These are phyloP conservation scores for Myotis lucifugus DNA, from an alignment of 2,113 vertebrate species.

Conservation along the genomic window DNA sequence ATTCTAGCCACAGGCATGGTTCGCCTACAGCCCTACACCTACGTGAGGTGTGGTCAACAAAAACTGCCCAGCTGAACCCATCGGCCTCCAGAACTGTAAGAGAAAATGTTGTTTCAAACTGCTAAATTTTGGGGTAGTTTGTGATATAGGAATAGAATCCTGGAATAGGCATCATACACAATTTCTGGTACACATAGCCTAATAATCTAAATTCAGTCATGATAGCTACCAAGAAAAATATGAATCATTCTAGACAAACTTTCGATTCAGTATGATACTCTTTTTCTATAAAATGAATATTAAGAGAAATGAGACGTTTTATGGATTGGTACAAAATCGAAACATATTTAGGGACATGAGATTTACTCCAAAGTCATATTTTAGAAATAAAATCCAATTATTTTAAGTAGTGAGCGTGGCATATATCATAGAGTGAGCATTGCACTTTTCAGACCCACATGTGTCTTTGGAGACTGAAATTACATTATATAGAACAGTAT, in stretches of 20 bases:
- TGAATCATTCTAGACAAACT: conserved; percentile 23
- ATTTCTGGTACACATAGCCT: neutral
- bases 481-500: conserved; percentile 52
- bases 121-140: neutral
- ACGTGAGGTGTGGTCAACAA: neutral
- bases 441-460: neutral
- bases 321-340: conserved; percentile 43
- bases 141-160: neutral
- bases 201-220: conserved; percentile 17
- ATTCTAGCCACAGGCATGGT: neutral
- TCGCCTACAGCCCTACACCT: neutral
- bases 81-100: neutral
- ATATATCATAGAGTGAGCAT: conserved; percentile 28
- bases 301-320: conserved; percentile 65
- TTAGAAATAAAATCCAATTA: conserved; percentile 67
- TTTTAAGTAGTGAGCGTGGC: conserved; percentile 45
- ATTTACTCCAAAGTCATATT: conserved; percentile 59
- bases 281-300: conserved; percentile 61
- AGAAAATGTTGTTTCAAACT: neutral
- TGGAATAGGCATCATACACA: neutral
- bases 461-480: conserved; percentile 63
- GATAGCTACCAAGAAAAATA: conserved; percentile 13
- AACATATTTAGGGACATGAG: conserved; percentile 51
- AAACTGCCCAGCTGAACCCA: neutral
- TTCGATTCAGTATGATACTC: neutral